These are phyloP conservation scores for Oncorhynchus masou DNA, from an alignment of 2,113 vertebrate species.

Conservation along the genomic window DNA sequence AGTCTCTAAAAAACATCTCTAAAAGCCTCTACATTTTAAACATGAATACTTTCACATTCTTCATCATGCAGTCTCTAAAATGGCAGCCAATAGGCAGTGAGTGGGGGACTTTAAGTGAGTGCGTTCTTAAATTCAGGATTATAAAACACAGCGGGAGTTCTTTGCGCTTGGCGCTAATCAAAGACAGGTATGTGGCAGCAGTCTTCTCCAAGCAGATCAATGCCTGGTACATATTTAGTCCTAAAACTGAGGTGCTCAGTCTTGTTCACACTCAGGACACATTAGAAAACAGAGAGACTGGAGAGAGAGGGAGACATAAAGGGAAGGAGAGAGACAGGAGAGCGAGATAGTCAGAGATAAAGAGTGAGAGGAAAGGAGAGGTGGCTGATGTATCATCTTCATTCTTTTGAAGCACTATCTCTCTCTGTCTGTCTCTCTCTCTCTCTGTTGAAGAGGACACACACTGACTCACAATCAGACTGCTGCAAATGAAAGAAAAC, in stretches of 20 bases:
- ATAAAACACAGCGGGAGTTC: background rate
- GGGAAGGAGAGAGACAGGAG: too few relatives aligned
- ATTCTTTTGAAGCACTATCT: background rate
- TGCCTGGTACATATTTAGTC: background rate
- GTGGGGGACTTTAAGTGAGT: background rate
- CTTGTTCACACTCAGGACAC: background rate
- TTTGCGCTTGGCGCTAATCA: background rate
- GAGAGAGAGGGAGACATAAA: too few relatives aligned
- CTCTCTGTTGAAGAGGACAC: background rate
- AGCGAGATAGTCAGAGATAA: too few relatives aligned
- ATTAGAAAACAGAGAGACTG: background rate
- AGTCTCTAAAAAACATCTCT: too few relatives aligned
- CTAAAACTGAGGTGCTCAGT: background rate
- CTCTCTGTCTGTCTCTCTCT: background rate
- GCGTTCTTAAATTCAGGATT: background rate
- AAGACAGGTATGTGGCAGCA: background rate
- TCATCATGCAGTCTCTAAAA: background rate
- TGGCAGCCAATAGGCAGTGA: background rate
- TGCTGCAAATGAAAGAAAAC: background rate
- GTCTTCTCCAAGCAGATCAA: background rate
- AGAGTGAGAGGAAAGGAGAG: background rate
- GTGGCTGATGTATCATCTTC: background rate
- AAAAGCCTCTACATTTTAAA: too few relatives aligned
- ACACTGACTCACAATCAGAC: slow-evolving; percentile 10
- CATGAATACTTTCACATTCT: too few relatives aligned